A percentile compares a stretch with the other conserved stretches of the same genome.
Conservation (phyloP, 1,140 invertebrate genomes). For the Apis laboriosa region DNA sequence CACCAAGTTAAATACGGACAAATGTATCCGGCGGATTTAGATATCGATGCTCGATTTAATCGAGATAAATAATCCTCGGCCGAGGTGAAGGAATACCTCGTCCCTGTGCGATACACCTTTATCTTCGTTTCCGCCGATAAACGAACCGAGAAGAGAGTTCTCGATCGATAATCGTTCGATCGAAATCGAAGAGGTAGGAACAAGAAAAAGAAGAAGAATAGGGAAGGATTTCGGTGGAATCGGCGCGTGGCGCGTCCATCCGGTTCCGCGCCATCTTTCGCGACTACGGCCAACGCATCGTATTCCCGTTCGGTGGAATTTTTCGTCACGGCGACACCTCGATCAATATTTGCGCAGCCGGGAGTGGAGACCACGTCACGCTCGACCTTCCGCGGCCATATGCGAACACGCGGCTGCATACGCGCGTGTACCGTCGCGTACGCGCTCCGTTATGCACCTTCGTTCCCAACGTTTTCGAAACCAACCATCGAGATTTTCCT, state of each 20-base stretch:
- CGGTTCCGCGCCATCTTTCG: constrained; percentile 55
- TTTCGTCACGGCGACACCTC: constrained; percentile 76
- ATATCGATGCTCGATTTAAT: background rate
- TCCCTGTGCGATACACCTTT: no score
- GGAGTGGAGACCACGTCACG: constrained; percentile 73
- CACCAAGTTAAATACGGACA: background rate
- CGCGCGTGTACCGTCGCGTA: constrained; percentile 25
- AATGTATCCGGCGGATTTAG: background rate
- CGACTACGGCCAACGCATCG: constrained; percentile 57
- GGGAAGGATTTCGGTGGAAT: no score
- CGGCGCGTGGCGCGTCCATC: no score
- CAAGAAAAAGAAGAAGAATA: no score
- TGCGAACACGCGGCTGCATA: constrained; percentile 66
- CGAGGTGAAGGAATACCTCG: no score
- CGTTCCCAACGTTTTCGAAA: no score
- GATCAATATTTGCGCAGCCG: constrained; percentile 79
- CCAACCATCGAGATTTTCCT: no score
- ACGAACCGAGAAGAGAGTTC: no score
- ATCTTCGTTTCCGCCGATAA: no score
- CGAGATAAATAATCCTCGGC: background rate
- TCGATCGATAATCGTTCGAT: no score
- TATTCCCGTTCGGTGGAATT: constrained; percentile 76
- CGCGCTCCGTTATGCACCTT: background rate
- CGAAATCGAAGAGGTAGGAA: no score
- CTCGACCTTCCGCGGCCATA: constrained; percentile 77